A percentile compares a stretch with the other conserved stretches of the same genome.
phyloP scores from a whole-genome alignment of 2,113 vertebrate genomes.

The Limanda limanda region DNA sequence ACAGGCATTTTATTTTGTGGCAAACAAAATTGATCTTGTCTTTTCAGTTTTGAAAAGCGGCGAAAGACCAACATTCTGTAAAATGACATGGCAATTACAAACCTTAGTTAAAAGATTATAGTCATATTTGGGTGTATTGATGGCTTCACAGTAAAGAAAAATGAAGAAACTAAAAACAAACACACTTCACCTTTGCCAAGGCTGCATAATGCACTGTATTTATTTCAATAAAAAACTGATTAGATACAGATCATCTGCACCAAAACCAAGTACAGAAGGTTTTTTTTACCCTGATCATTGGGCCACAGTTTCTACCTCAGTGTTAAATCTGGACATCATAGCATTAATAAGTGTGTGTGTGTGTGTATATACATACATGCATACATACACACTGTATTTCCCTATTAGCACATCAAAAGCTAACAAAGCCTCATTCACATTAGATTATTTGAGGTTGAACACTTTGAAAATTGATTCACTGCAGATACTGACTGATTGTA shows the following conservation, averaged over 20 bases:
- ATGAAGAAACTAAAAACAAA: background rate
- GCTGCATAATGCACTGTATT: background rate
- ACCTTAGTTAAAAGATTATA: background rate
- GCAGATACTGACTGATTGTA: background rate
- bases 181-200: background rate
- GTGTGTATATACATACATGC: too few relatives aligned
- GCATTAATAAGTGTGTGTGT: background rate
- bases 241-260: too few relatives aligned
- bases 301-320: background rate
- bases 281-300: background rate
- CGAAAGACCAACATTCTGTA: background rate
- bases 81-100: background rate
- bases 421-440: too few relatives aligned
- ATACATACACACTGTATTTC: too few relatives aligned
- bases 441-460: background rate
- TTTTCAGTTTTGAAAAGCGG: background rate
- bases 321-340: background rate
- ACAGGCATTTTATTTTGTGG: background rate
- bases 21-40: background rate
- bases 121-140: background rate
- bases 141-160: background rate
- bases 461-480: too few relatives aligned
- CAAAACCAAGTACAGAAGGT: background rate
- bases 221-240: background rate
- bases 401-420: too few relatives aligned